Base-by-base conservation (phyloP, 2,888 invertebrate genomes). In the Mythimna ferrago region DNA sequence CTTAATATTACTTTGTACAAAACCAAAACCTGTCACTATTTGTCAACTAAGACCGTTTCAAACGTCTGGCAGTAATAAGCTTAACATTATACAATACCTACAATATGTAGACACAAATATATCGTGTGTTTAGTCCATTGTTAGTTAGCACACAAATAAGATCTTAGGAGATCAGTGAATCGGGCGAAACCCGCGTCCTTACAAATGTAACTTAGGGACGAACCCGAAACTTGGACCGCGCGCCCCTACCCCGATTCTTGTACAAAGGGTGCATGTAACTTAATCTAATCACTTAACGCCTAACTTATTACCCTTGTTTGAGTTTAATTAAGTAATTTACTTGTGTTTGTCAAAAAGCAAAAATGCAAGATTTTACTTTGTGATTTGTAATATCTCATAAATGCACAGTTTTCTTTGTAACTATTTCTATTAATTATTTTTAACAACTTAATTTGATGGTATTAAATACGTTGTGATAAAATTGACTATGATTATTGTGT, bases 121-220 rank as follows among this genome's bases (percentile, higher is more conserved):
- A 38, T 69, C 63, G 73, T 85, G 80, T 78, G 78, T 84, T 86
- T 85, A 83, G 86, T 78, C 89, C 83, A 90, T 93, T 93, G 93
- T 93, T 81, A 89, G 86, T 89, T 88, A 88, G 83, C 88, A 88
- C 87, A 89, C 92, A 92, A 92, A 93, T 90, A 92, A 92, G 91
- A 91, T 92, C 89, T 90, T 89, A 85, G 87, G 84, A 89, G 91
- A 91, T 91, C 91, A 92, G 88, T 88, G 92, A 90, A 88, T 87
- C 89, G 91, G 86, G 61, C 6, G 61, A 74, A 88, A 91, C 90
- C 91, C 90, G 85, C 80, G 84, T 89, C 89, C 90, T 92, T 87
- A 91, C 91, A 91, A 89, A 90, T 89, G 91, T 94, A 94, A 95
- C 94, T 95, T 95, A 93, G 94, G 94, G 94, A 92, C 92, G 92